phyloP scores from a whole-genome alignment of 2,797 vertebrate genomes.

The Eleutherodactylus coqui region DNA sequence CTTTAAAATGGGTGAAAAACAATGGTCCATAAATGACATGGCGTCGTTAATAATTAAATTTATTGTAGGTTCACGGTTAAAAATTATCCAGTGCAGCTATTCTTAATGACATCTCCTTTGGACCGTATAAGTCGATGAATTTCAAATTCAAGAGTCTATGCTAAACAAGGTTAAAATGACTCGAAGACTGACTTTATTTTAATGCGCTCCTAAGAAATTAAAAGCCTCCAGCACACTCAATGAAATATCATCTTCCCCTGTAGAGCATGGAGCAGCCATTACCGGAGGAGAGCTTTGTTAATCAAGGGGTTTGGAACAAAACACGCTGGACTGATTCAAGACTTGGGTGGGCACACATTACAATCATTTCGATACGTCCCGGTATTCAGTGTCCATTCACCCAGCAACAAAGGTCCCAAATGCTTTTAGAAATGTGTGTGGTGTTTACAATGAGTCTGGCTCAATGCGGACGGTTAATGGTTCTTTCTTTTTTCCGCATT shows the following conservation, averaged over 20 bases:
- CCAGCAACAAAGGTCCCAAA: conserved; percentile 59
- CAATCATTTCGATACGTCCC: conserved; percentile 62
- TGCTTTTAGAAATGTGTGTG: conserved; percentile 56
- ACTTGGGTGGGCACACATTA: conserved; percentile 63
- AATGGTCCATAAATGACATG: conserved; percentile 66
- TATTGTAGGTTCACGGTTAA: conserved; percentile 45
- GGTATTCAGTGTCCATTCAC: conserved; percentile 49
- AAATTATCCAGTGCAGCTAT: conserved; percentile 59
- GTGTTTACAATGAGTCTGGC: background rate
- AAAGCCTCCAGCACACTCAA: conserved; percentile 69
- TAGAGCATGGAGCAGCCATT: conserved; percentile 71
- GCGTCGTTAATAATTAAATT: conserved; percentile 68
- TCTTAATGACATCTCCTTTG: conserved; percentile 71
- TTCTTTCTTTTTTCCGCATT: conserved; percentile 9
- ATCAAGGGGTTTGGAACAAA: conserved; percentile 64
- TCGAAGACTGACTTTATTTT: conserved; percentile 73
- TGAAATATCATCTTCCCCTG: conserved; percentile 70
- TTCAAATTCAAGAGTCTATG: conserved; percentile 74
- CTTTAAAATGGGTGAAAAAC: conserved; percentile 66
- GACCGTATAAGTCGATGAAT: conserved; percentile 71
- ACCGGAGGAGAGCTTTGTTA: conserved; percentile 69
- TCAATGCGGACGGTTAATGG: conserved; percentile 22
- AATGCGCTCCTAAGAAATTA: conserved; percentile 74
- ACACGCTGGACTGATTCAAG: conserved; percentile 64
- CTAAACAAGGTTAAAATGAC: conserved; percentile 78